These are phyloP conservation scores for Apis laboriosa DNA, from an alignment of 1,140 invertebrate genomes.

Conservation along the genomic window DNA sequence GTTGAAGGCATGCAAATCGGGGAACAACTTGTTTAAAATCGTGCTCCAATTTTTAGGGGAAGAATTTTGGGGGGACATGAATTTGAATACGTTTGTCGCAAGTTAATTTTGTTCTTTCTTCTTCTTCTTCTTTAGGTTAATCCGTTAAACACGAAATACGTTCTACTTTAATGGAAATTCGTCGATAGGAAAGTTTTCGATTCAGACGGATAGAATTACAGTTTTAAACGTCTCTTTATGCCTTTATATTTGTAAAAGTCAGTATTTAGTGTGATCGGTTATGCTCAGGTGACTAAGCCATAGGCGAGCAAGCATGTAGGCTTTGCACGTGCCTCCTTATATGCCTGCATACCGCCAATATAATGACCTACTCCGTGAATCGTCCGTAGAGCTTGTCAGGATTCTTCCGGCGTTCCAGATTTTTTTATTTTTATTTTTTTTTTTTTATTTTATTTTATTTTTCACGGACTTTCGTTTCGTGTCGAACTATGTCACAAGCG, in stretches of 20 bases:
- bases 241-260: constrained; percentile 12
- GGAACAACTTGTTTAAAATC: constrained; percentile 27
- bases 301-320: constrained; percentile 77
- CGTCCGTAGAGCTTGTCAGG: constrained; percentile 62
- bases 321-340: constrained; percentile 73
- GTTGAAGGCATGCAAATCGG: constrained; percentile 4
- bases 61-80: background rate
- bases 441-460: constrained; percentile 14
- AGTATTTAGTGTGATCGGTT: constrained; percentile 63
- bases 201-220: background rate
- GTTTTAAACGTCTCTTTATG: background rate
- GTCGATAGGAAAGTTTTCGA: background rate
- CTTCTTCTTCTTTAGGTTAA: too few species aligned
- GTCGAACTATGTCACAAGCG: constrained; percentile 11
- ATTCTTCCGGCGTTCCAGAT: constrained; percentile 70
- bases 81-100: background rate
- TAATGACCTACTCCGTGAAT: constrained; percentile 74
- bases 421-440: constrained; percentile 41
- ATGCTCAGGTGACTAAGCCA: constrained; percentile 71
- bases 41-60: background rate
- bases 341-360: constrained; percentile 71
- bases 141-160: too few species aligned
- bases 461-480: constrained; percentile 52
- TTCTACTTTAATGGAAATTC: background rate
- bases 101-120: too few species aligned